Conservation (phyloP, 1,140 invertebrate genomes). For the Ridgeia piscesae region DNA sequence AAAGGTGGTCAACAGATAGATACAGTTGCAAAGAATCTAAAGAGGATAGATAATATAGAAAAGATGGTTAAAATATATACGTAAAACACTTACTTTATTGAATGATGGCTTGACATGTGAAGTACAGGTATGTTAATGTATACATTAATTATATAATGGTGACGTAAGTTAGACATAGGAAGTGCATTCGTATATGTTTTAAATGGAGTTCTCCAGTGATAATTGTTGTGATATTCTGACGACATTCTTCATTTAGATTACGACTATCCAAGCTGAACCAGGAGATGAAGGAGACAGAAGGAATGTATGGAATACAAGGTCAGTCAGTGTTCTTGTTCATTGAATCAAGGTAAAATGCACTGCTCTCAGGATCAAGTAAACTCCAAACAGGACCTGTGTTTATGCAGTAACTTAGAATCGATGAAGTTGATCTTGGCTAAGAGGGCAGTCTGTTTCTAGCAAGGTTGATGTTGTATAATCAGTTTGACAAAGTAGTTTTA, state of each 20-base stretch:
- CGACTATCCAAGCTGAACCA: slow-evolving; percentile 82
- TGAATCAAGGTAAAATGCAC: background rate
- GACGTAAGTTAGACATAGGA: background rate
- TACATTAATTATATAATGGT: background rate
- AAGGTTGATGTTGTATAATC: too few species aligned
- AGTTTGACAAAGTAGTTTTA: too few species aligned
- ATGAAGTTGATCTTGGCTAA: too few species aligned
- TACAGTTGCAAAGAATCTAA: too few species aligned
- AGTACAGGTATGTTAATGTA: too few species aligned
- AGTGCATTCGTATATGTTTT: background rate
- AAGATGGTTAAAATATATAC: background rate
- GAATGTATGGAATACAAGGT: slow-evolving; percentile 64
- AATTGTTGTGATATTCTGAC: background rate
- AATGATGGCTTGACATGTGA: background rate
- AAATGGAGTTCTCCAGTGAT: background rate
- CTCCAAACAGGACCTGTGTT: background rate
- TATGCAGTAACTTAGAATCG: too few species aligned
- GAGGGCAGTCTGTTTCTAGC: too few species aligned
- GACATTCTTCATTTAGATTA: slow-evolving; percentile 64
- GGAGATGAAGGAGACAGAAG: slow-evolving; percentile 82
- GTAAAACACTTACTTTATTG: slow-evolving; percentile 10
- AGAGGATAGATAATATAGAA: too few species aligned
- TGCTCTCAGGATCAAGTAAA: background rate
- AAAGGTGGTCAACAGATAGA: too few species aligned
- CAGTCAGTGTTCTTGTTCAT: slow-evolving; percentile 21